Base-by-base conservation (phyloP, 1,140 invertebrate genomes). In the Episyrphus balteatus region DNA sequence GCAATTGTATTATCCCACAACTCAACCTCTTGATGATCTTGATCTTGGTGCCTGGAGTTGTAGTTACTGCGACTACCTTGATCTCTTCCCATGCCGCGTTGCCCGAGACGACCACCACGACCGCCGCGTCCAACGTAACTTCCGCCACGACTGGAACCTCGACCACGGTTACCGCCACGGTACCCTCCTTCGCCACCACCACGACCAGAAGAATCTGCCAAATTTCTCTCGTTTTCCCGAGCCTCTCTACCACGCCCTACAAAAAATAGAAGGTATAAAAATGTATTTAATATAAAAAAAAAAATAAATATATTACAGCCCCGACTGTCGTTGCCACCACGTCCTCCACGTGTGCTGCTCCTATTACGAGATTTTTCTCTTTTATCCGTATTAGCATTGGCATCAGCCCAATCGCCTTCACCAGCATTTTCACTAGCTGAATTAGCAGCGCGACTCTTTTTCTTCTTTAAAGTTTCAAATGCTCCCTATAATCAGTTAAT, bases 391-490 rank as follows among this genome's bases (percentile, higher is more conserved):
- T 66, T 65, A 18, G 61, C 62, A 43, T 65, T 66, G 30, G 58
- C 58, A 53, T 76, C 73, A 26, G 73, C 73, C 72, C 72, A 75
- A 30, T 76, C 74, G 11, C 64, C 64, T 46, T 63, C 65, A 13
- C 53, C 54, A 7, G 52, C 56, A 45, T 59, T 55, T 63, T 70
- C 61, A 67, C 73, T 48, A 56, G 72, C 50, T 62, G 57, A 66
- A 53, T 71, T 70, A 32, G 75, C 70, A 55, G 80, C 76, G 52
- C 80, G 75, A 61, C 79, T 83, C 73, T 89, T 92, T 73, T 88
- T 89, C 73, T 91, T 92, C 70, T 90, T 91, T 19, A 86, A 80
- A 44, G 80, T 84, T 57, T 81, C 85, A 84, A 88, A 68, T 83
- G 81, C 57, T 76, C 79, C 82, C 84, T 66, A 21, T 43, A 19